phyloP scores from a whole-genome alignment of 2,113 vertebrate genomes.

The Callopanchax toddi region DNA sequence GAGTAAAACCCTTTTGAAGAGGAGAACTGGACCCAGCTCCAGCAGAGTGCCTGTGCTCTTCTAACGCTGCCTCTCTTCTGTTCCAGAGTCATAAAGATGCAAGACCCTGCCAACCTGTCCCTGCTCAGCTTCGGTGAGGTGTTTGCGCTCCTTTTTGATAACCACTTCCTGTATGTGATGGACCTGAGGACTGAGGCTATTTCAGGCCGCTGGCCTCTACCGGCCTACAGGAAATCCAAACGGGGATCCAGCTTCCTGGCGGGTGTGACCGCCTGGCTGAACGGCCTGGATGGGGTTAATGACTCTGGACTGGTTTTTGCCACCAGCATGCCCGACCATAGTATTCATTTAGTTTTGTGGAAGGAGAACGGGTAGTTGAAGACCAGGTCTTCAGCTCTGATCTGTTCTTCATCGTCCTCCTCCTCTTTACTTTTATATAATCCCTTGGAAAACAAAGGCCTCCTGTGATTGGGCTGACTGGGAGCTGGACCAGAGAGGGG shows the following conservation, averaged over 20 bases:
- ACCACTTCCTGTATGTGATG: slow-evolving; percentile 95
- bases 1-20: no score
- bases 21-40: no score
- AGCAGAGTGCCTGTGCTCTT: no score
- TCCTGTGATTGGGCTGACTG: not conserved
- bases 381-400: not conserved
- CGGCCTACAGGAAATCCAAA: slow-evolving; percentile 97
- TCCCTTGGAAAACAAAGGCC: slow-evolving; percentile 17
- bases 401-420: slow-evolving; percentile 41
- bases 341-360: slow-evolving; percentile 98
- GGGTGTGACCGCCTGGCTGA: slow-evolving; percentile 93
- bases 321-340: slow-evolving; percentile 99
- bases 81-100: slow-evolving; percentile 93
- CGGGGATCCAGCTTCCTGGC: slow-evolving; percentile 97
- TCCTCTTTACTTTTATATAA: slow-evolving; percentile 15
- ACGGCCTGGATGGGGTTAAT: slow-evolving; percentile 92
- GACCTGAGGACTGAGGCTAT: slow-evolving; percentile 94
- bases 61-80: slow-evolving; percentile 15
- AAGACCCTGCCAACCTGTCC: slow-evolving; percentile 90
- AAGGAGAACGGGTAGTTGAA: slow-evolving; percentile 88
- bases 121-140: slow-evolving; percentile 94
- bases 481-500: not conserved
- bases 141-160: slow-evolving; percentile 96
- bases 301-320: slow-evolving; percentile 96
- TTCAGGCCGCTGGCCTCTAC: slow-evolving; percentile 95